phyloP scores from a whole-genome alignment of 2,888 invertebrate genomes.

The Pterostichus madidus region DNA sequence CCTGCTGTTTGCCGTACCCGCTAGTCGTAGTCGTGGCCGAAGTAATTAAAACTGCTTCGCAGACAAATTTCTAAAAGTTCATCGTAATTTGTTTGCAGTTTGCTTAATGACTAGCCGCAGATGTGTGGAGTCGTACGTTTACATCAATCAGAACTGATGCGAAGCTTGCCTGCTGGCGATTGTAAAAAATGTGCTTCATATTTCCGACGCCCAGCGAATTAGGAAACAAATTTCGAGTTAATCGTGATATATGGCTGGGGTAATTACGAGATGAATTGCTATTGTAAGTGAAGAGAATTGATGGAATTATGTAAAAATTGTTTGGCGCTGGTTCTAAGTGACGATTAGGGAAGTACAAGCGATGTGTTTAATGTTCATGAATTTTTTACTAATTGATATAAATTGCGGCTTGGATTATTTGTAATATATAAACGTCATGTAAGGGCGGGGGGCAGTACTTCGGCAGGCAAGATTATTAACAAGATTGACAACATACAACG shows the following conservation, averaged over 20 bases:
- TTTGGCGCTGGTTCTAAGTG: slow-evolving; percentile 22
- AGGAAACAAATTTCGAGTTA: slow-evolving; percentile 19
- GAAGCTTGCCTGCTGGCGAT: slow-evolving; percentile 6
- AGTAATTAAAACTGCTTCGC: slow-evolving; percentile 61
- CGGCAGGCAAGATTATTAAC: too few species aligned
- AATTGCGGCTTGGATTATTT: slow-evolving; percentile 35
- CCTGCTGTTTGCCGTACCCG: too few species aligned
- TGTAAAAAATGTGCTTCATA: slow-evolving; percentile 26
- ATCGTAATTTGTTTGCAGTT: slow-evolving; percentile 61
- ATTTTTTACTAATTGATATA: slow-evolving; percentile 45
- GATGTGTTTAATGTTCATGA: slow-evolving; percentile 25
- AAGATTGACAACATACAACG: too few species aligned
- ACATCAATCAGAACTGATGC: slow-evolving; percentile 42
- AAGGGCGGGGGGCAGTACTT: too few species aligned
- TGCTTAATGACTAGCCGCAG: slow-evolving; percentile 63
- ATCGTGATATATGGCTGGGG: slow-evolving; percentile 37
- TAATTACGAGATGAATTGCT: slow-evolving; percentile 48
- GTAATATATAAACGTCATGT: slow-evolving; percentile 11
- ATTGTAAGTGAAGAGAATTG: slow-evolving; percentile 18
- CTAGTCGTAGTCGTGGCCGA: background rate
- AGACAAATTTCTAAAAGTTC: slow-evolving; percentile 64
- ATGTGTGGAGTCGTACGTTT: slow-evolving; percentile 43
- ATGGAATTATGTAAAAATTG: slow-evolving; percentile 41
- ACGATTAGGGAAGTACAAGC: slow-evolving; percentile 21
- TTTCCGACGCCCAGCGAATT: background rate